These are phyloP conservation scores for Raphicerus campestris DNA, from an alignment of 2,113 vertebrate species.

Conservation along the genomic window DNA sequence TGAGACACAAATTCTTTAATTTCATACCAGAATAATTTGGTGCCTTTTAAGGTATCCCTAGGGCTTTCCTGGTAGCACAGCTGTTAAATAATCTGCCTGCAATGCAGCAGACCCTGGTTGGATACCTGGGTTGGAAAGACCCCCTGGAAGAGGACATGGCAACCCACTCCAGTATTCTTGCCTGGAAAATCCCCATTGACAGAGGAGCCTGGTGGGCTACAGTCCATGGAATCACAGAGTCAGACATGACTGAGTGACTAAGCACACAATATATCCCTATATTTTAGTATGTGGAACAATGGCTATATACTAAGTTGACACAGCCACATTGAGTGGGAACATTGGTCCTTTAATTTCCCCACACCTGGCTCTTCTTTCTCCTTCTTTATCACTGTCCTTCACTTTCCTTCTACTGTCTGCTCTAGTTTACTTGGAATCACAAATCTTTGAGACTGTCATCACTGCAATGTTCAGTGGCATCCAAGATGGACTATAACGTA, in stretches of 20 bases:
- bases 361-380: background rate
- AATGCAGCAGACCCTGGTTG: background rate
- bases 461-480: background rate
- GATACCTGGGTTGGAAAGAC: background rate
- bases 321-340: background rate
- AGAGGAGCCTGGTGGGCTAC: too few species aligned
- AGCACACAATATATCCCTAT: too few species aligned
- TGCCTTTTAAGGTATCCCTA: background rate
- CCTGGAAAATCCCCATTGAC: too few species aligned
- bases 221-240: too few species aligned
- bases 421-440: background rate
- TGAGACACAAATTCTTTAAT: background rate
- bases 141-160: background rate
- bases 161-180: background rate
- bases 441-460: background rate
- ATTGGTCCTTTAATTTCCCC: background rate
- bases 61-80: background rate
- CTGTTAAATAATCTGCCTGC: background rate
- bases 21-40: background rate
- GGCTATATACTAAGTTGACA: background rate
- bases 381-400: background rate
- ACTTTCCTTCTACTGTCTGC: background rate
- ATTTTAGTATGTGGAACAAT: background rate
- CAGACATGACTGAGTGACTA: accelerated
- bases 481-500: background rate